Conservation (phyloP, 2,888 invertebrate genomes). For the Drosophila putrida region DNA sequence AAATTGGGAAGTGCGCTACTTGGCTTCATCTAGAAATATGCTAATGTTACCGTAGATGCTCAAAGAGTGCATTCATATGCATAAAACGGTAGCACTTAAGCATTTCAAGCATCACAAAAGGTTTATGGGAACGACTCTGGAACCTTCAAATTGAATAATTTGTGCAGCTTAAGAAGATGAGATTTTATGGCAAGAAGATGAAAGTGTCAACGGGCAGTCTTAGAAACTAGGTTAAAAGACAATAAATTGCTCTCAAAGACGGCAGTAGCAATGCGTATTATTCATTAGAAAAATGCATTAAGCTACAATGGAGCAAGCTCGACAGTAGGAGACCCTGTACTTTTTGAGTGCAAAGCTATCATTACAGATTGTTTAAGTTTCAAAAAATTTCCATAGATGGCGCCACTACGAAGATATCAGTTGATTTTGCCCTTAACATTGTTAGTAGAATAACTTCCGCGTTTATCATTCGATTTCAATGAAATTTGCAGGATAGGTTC, state of each 20-base stretch:
- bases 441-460: no score
- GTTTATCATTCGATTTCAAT: no score
- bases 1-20: conserved; percentile 26
- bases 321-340: no score
- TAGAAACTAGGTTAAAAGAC: conserved; percentile 43
- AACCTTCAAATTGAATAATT: conserved; percentile 47
- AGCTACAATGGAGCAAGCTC: no score
- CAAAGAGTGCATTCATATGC: conserved; percentile 49
- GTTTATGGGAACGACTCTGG: conserved; percentile 28
- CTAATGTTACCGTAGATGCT: conserved; percentile 38
- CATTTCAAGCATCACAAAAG: conserved; percentile 37
- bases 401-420: no score
- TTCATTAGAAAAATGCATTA: conserved; percentile 13
- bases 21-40: conserved; percentile 28
- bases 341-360: no score
- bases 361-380: no score
- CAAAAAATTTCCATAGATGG: no score
- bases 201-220: conserved; percentile 44
- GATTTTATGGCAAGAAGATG: conserved; percentile 29
- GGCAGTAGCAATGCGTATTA: conserved; percentile 15
- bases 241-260: conserved; percentile 21
- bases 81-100: conserved; percentile 68
- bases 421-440: no score
- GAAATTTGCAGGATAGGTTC: no score
- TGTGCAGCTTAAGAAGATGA: conserved; percentile 32